phyloP scores from a whole-genome alignment of 2,113 vertebrate species.

The Prionailurus viverrinus region DNA sequence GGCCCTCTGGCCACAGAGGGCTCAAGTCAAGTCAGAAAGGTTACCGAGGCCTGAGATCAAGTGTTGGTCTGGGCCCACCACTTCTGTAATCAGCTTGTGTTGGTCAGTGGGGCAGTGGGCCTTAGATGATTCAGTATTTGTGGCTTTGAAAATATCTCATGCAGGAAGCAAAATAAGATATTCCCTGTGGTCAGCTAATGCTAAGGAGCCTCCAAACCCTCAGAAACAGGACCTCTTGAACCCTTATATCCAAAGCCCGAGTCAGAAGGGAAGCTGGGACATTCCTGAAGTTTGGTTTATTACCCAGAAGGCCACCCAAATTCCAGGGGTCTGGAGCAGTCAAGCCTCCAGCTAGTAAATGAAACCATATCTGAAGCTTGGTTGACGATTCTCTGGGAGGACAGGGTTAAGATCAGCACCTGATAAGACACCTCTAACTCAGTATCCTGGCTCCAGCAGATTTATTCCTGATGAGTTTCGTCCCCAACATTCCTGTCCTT shows the following conservation, averaged over 20 bases:
- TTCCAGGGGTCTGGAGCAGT: background rate
- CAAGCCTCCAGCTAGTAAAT: background rate
- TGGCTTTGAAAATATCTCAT: background rate
- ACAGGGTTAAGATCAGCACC: conserved; percentile 16
- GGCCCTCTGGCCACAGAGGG: background rate
- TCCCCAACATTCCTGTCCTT: conserved; percentile 31
- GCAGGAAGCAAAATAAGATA: background rate
- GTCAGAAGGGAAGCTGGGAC: background rate
- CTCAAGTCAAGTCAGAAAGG: background rate
- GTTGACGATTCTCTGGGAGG: background rate
- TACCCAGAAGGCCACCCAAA: background rate
- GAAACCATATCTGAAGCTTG: background rate
- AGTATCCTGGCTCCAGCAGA: conserved; percentile 60
- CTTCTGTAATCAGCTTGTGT: background rate
- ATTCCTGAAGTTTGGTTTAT: background rate
- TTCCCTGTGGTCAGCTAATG: background rate
- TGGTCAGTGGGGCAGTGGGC: background rate
- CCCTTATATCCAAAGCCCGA: background rate
- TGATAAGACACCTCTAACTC: conserved; percentile 49
- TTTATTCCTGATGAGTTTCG: conserved; percentile 33
- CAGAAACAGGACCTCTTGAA: background rate
- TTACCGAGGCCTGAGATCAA: background rate
- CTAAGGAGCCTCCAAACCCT: background rate
- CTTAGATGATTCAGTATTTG: background rate
- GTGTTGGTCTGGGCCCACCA: background rate